Evolutionary conservation across 2,888 invertebrate genomes (phyloP), one percentile per base, ranked within the genome.

Genomic region (Tenthredo amoena): DNA sequence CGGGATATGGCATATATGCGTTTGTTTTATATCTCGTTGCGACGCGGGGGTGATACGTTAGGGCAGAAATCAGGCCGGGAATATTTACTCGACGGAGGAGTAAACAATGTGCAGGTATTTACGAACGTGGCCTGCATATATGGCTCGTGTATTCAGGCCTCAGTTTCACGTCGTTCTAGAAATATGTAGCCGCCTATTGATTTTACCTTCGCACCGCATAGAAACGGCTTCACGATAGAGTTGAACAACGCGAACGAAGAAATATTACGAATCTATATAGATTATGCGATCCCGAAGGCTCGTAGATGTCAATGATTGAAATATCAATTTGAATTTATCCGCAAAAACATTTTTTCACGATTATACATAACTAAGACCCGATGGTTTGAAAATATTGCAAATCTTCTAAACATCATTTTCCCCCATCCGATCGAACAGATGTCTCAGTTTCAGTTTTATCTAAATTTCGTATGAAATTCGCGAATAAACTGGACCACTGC

Each of bases 21-120:
- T 50, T 43, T 21, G 76, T 43, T 21, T 76, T 21, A 76, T 47
- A 47, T 58, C 47, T 37, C 31, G 79, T 79, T n/a, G n/a, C n/a
- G 31, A 55, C 26, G n/a, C 26, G n/a, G 34, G 55, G n/a, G n/a
- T 21, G 9, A n/a, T 40, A 81, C 40, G 15, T 37, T 26, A 40
- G 40, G 62, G 34, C 21, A 18, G 81, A 62, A 81, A 81, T 81
- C 81, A 58, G 81, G 81, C 62, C 81, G 58, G 81, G 81, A 40
- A 81, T 81, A 62, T 81, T 81, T 58, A 62, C 62, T 40, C 37
- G 58, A 81, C 40, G 81, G 2, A 31, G 74, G 40, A 21, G 81
- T 81, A 58, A 81, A 81, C 81, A 81, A 62, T 81, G 58, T 62
- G 62, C 58, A 81, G 81, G 62, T 81, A 62, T 81, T 81, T 81